These are phyloP conservation scores for Nibea albiflora DNA, from an alignment of 2,113 vertebrate species.

Conservation along the genomic window DNA sequence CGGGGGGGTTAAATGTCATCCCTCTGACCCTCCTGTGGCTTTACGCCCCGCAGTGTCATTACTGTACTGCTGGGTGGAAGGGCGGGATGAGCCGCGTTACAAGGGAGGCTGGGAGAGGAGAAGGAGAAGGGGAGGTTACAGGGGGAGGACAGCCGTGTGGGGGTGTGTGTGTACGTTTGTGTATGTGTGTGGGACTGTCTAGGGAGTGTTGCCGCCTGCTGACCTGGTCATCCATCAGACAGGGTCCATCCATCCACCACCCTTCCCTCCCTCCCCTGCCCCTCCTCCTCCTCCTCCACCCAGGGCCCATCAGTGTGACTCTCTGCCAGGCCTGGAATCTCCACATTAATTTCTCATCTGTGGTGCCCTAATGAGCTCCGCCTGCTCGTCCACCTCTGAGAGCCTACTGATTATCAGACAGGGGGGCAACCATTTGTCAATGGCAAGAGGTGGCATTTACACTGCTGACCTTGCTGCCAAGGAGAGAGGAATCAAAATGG, in stretches of 20 bases:
- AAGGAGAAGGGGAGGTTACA: conserved; percentile 36
- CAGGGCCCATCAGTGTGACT: conserved; percentile 53
- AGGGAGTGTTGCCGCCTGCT: conserved; percentile 68
- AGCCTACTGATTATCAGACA: conserved; percentile 80
- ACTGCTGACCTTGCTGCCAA: conserved; percentile 79
- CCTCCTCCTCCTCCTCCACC: neutral
- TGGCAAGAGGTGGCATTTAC: conserved; percentile 81
- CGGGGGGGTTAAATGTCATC: conserved; percentile 13
- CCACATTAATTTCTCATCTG: conserved; percentile 84
- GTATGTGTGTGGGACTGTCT: conserved; percentile 57
- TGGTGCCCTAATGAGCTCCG: conserved; percentile 81
- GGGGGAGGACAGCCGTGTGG: conserved; percentile 49
- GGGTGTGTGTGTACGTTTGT: conserved; percentile 36
- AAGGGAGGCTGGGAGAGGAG: conserved; percentile 6
- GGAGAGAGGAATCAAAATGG: conserved; percentile 63
- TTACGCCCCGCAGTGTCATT: conserved; percentile 47
- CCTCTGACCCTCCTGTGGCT: conserved; percentile 47
- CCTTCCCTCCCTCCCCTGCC: neutral
- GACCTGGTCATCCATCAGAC: conserved; percentile 78
- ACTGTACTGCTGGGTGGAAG: conserved; percentile 30
- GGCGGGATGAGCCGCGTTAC: conserved; percentile 4
- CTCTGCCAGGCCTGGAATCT: conserved; percentile 74
- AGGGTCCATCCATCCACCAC: conserved; percentile 61
- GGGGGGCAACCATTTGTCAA: conserved; percentile 78
- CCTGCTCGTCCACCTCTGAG: conserved; percentile 81